Percentiles rank a stretch among this genome's conserved stretches.
These are phyloP conservation scores for Rana temporaria DNA, from an alignment of 2,113 vertebrate genomes.

Conservation along the genomic window DNA sequence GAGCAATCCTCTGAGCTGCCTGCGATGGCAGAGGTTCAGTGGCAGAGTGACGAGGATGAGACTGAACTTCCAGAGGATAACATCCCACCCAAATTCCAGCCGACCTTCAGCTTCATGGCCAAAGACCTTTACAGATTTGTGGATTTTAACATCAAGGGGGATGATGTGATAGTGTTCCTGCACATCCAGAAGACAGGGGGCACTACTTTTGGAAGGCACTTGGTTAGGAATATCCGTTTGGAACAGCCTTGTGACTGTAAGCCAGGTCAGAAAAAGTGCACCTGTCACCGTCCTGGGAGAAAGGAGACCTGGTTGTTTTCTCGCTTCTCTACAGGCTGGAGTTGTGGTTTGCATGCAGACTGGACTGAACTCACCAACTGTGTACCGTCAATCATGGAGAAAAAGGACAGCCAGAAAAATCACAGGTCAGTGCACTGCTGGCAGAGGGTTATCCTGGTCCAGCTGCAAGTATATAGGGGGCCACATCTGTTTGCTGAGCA, in stretches of 20 bases:
- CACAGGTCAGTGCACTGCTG: constrained; percentile 43
- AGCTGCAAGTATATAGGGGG: too few species aligned
- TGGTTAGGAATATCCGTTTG: constrained; percentile 95
- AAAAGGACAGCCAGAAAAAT: constrained; percentile 46
- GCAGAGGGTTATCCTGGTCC: too few species aligned
- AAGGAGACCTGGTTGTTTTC: constrained; percentile 96
- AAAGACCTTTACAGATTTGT: constrained; percentile 87
- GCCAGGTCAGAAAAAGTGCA: constrained; percentile 95
- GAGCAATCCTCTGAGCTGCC: constrained; percentile 65
- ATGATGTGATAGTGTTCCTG: constrained; percentile 94
- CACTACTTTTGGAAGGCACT: constrained; percentile 93
- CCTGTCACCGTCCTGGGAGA: constrained; percentile 90
- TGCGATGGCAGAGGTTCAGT: constrained; percentile 59
- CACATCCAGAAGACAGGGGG: constrained; percentile 98
- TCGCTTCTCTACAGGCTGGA: constrained; percentile 92
- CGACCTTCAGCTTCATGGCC: constrained; percentile 85
- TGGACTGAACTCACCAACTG: constrained; percentile 94
- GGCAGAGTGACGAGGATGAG: constrained; percentile 63
- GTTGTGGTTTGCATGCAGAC: constrained; percentile 91
- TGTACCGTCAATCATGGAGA: constrained; percentile 90
- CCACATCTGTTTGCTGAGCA: too few species aligned
- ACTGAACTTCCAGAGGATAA: constrained; percentile 81
- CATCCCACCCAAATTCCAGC: constrained; percentile 69
- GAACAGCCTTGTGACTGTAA: constrained; percentile 95
- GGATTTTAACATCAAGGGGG: constrained; percentile 90